These are phyloP conservation scores for Chloromyia formosa DNA, from an alignment of 2,888 invertebrate species.

Conservation along the genomic window DNA sequence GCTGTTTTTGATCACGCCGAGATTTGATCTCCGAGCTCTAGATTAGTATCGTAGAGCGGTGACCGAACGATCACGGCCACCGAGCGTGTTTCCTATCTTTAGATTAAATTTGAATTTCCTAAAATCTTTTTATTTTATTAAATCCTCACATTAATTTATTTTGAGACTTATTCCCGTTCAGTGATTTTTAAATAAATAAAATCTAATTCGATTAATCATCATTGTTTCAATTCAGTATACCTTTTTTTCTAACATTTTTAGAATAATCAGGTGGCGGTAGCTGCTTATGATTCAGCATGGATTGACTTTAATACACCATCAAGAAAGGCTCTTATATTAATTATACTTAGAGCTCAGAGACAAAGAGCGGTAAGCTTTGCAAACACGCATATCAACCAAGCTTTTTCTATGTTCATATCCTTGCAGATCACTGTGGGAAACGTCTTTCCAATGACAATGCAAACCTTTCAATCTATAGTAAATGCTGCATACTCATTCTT, in stretches of 20 bases:
- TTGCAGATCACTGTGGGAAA: constrained; percentile 56
- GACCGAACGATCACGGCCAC: too few species aligned
- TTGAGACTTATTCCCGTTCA: too few species aligned
- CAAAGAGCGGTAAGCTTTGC: constrained; percentile 56
- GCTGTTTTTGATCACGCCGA: too few species aligned
- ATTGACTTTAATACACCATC: constrained; percentile 54
- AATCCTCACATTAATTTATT: too few species aligned
- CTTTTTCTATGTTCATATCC: background rate
- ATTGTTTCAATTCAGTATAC: too few species aligned
- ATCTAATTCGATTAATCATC: too few species aligned
- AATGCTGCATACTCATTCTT: constrained; percentile 61
- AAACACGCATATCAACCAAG: background rate
- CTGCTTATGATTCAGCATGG: constrained; percentile 59
- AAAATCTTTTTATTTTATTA: too few species aligned
- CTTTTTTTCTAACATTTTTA: constrained; percentile 45
- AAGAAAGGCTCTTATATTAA: constrained; percentile 54
- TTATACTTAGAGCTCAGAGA: constrained; percentile 59
- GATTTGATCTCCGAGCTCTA: too few species aligned
- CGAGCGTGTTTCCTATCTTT: too few species aligned
- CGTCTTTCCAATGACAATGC: constrained; percentile 57
- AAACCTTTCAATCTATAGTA: constrained; percentile 58
- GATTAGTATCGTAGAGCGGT: too few species aligned
- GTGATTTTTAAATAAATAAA: too few species aligned
- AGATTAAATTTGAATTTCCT: too few species aligned
- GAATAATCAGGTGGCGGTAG: constrained; percentile 57